These are phyloP conservation scores for Meda fulgida DNA, from an alignment of 2,797 vertebrate species.

Conservation along the genomic window DNA sequence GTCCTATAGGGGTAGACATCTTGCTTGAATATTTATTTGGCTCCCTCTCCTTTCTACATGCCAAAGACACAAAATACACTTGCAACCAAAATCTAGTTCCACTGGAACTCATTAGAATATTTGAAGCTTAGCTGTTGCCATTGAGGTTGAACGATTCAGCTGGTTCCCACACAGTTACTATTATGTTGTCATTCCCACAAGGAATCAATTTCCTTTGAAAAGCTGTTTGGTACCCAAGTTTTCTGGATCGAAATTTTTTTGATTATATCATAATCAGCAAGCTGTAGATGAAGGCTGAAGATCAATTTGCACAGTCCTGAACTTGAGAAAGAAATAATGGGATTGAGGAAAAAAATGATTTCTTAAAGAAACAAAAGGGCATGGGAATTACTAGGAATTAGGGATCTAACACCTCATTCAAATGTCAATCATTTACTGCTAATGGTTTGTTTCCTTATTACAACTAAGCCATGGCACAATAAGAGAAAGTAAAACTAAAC, in stretches of 20 bases:
- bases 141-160: neutral
- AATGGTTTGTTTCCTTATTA: neutral
- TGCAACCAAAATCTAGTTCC: constrained; percentile 7
- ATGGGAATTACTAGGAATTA: neutral
- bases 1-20: neutral
- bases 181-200: constrained; percentile 7
- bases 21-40: constrained; percentile 1
- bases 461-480: neutral
- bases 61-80: constrained; percentile 9
- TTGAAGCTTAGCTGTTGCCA: constrained; percentile 9
- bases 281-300: neutral
- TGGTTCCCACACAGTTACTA: constrained; percentile 1
- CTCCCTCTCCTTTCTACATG: neutral
- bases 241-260: neutral
- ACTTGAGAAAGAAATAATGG: neutral
- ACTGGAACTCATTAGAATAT: constrained; percentile 36
- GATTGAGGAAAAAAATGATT: constrained; percentile 16
- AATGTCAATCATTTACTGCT: neutral
- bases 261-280: constrained; percentile 4
- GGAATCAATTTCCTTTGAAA: constrained; percentile 13
- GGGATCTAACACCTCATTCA: constrained; percentile 9
- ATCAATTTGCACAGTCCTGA: neutral
- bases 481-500: neutral
- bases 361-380: constrained; percentile 10
- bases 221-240: neutral